Conservation (phyloP, 2,797 vertebrate genomes). For the Okamejei kenojei region DNA sequence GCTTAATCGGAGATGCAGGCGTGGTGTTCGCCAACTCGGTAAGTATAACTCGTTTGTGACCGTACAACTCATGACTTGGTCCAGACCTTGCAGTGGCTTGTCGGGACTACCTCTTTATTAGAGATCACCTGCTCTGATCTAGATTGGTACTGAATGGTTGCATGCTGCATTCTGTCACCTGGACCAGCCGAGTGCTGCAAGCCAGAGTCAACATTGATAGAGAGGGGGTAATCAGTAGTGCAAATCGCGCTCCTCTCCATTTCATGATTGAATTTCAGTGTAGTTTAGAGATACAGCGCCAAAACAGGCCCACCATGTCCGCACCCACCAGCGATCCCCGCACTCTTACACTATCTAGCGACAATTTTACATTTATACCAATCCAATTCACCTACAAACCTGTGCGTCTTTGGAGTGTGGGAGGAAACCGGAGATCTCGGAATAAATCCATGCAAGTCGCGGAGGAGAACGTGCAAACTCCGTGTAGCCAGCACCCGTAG, state of each 20-base stretch:
- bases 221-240: neutral
- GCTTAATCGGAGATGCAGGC: slow-evolving; percentile 60
- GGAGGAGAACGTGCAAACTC: too few species aligned
- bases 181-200: neutral
- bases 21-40: slow-evolving; percentile 65
- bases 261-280: too few species aligned
- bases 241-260: neutral
- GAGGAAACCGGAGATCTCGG: too few species aligned
- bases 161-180: neutral
- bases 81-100: neutral
- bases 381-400: too few species aligned
- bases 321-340: too few species aligned
- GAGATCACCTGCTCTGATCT: neutral
- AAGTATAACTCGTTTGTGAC: slow-evolving; percentile 40
- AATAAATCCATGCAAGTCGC: too few species aligned
- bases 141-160: neutral
- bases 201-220: neutral
- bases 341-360: too few species aligned
- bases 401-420: too few species aligned
- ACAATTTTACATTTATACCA: too few species aligned
- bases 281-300: too few species aligned
- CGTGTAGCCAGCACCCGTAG: too few species aligned
- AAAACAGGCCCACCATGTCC: too few species aligned
- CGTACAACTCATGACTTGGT: neutral
- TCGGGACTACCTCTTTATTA: neutral